Conservation (phyloP, 92 coral and sea anemone species). For the Nematostella vectensis region DNA sequence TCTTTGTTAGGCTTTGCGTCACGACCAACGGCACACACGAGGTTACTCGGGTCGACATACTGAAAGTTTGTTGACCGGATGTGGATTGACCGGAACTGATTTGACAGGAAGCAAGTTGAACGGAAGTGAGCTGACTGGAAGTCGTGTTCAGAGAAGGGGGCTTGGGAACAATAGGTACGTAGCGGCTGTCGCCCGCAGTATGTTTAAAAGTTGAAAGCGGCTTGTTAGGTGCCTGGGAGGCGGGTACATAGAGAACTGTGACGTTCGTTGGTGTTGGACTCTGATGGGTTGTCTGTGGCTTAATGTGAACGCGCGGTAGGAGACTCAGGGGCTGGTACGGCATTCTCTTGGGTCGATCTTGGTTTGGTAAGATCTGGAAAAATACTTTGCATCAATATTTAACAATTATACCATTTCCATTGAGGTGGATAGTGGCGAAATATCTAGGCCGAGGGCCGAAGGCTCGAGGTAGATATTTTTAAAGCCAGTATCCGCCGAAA, state of each 20-base stretch:
- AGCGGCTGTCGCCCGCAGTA: neutral
- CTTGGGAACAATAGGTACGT: constrained; percentile 10
- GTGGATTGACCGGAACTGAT: neutral
- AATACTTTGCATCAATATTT: no score
- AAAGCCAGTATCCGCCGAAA: no score
- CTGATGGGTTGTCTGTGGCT: constrained; percentile 6
- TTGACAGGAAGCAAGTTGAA: neutral
- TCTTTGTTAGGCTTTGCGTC: neutral
- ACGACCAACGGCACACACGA: neutral
- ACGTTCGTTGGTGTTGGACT: constrained; percentile 3
- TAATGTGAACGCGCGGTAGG: constrained; percentile 14
- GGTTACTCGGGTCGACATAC: neutral
- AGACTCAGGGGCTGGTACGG: neutral
- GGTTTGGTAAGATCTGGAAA: no score
- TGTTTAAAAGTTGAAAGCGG: neutral
- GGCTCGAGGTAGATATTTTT: no score
- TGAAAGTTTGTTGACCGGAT: neutral
- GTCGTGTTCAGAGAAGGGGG: constrained; percentile 2
- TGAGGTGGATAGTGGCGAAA: no score
- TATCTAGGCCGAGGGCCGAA: no score
- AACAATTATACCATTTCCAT: no score
- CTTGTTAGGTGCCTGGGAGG: neutral
- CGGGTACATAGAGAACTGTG: constrained; percentile 23
- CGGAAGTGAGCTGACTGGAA: neutral
- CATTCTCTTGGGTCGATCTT: no score